A percentile compares a stretch with the other conserved stretches of the same genome.
These are phyloP conservation scores for Pangasius larnaudii DNA, from an alignment of 2,797 vertebrate species.

Conservation along the genomic window DNA sequence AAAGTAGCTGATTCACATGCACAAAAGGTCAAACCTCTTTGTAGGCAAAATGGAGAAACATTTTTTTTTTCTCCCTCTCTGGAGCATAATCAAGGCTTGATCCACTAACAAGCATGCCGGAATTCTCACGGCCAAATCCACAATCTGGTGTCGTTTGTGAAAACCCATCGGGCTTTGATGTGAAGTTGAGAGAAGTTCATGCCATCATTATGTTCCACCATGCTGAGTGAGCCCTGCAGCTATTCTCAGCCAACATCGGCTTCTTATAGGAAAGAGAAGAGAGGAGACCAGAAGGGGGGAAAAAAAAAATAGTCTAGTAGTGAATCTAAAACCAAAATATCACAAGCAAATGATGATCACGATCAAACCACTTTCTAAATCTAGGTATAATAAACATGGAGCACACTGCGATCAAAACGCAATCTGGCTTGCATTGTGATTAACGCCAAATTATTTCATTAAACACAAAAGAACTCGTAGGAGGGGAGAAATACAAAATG, in stretches of 20 bases:
- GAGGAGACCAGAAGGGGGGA: background rate
- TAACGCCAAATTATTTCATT: background rate
- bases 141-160: conserved; percentile 18
- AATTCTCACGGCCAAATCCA: conserved; percentile 22
- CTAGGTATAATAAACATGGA: background rate
- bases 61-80: background rate
- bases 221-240: conserved; percentile 35
- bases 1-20: background rate
- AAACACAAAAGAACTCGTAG: background rate
- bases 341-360: too few species aligned
- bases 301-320: background rate
- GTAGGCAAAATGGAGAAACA: background rate
- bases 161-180: conserved; percentile 38
- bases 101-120: background rate
- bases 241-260: background rate
- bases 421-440: background rate
- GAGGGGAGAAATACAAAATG: background rate
- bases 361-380: background rate
- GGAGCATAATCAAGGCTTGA: conserved; percentile 34
- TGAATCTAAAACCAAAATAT: background rate
- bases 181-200: conserved; percentile 29
- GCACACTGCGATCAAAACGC: background rate
- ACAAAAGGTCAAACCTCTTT: background rate
- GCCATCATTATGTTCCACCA: conserved; percentile 29
- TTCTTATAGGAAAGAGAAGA: background rate